Percentiles rank a stretch among this genome's conserved stretches.
These are phyloP conservation scores for Equus przewalskii DNA, from an alignment of 2,113 vertebrate species.

Conservation along the genomic window DNA sequence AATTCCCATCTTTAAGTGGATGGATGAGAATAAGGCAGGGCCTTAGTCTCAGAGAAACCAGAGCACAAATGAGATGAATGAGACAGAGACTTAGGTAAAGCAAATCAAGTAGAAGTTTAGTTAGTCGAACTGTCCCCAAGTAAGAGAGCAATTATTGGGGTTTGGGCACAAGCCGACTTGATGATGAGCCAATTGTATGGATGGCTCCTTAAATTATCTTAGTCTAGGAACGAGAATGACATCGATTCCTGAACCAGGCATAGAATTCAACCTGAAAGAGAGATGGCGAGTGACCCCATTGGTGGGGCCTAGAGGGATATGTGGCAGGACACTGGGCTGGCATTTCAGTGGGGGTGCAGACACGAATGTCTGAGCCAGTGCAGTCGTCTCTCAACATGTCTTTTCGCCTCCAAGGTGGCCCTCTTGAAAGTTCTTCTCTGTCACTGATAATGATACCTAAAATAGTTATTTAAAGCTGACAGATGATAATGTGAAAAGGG, in stretches of 20 bases:
- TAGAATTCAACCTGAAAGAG: neutral
- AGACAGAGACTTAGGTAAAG: neutral
- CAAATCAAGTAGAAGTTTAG: neutral
- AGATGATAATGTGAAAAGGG: neutral
- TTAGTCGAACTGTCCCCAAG: neutral
- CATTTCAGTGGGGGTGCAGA: neutral
- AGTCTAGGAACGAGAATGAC: neutral
- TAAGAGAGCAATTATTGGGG: neutral
- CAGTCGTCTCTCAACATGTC: neutral
- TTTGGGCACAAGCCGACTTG: neutral
- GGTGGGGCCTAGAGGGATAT: neutral
- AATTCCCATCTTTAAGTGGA: neutral
- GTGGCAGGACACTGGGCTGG: neutral
- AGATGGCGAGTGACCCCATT: neutral
- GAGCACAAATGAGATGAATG: neutral
- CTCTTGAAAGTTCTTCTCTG: neutral
- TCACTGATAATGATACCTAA: neutral
- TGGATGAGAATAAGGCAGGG: neutral
- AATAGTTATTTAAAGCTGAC: neutral
- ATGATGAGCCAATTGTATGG: neutral
- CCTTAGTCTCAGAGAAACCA: neutral
- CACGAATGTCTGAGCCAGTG: neutral
- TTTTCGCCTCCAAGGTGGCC: neutral
- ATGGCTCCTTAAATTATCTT: neutral
- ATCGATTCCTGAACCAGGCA: neutral